phyloP scores from a whole-genome alignment of 2,888 invertebrate genomes.

The Mythimna pallens region DNA sequence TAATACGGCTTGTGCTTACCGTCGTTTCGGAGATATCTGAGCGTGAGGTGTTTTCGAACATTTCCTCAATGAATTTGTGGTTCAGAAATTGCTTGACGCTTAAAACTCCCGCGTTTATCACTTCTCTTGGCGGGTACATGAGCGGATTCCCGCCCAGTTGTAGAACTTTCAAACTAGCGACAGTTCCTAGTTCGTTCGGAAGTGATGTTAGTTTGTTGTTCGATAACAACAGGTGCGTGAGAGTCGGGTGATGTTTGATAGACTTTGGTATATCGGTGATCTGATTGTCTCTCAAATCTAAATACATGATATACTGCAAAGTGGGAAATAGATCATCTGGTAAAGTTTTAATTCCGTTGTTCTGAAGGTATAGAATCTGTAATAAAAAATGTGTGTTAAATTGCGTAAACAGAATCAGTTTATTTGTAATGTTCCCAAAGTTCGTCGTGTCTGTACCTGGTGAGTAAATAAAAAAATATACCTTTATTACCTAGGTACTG shows the following conservation, averaged over 20 bases:
- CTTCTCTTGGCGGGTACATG: conserved; percentile 88
- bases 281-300: conserved; percentile 92
- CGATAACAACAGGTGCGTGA: conserved; percentile 92
- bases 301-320: conserved; percentile 91
- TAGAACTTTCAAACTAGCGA: conserved; percentile 91
- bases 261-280: conserved; percentile 89
- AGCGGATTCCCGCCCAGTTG: conserved; percentile 92
- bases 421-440: not conserved
- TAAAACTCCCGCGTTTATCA: conserved; percentile 88
- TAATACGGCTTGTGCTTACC: conserved; percentile 64
- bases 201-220: conserved; percentile 91
- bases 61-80: conserved; percentile 77
- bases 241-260: conserved; percentile 89
- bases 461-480: not conserved
- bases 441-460: not conserved
- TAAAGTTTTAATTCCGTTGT: conserved; percentile 89
- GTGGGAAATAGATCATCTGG: conserved; percentile 91
- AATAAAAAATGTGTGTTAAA: conserved; percentile 59
- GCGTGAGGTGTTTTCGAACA: conserved; percentile 79
- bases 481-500: not conserved
- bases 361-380: conserved; percentile 86
- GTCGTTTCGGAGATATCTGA: conserved; percentile 76
- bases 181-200: conserved; percentile 92
- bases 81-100: conserved; percentile 79
- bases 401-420: not conserved